Evolutionary conservation across 2,888 invertebrate species (phyloP), one percentile per base, ranked within the genome.

Genomic region (Hypomecis punctinalis): DNA sequence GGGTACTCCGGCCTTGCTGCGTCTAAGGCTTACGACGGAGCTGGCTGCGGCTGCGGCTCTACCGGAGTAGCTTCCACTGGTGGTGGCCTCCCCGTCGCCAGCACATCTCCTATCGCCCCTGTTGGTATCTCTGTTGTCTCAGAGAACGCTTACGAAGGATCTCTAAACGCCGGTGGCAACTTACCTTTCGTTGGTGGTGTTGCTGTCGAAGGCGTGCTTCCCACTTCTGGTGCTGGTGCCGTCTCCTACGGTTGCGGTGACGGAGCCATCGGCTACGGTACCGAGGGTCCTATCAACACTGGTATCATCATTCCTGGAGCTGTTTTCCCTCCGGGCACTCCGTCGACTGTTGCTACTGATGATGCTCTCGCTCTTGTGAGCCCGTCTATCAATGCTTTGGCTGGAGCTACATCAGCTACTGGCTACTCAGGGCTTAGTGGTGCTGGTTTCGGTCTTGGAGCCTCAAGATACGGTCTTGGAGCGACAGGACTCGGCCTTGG

Each of bases 111-210:
- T 5, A 56, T 78, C 51, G 58, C 77, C 0, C 81, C 82, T 11
- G 72, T 69, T 11, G 84, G 85, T 0, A 73, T 85, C 8, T 76
- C 79, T 7, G 71, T 84, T 36, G 62, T 75, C 3, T 82, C 84
- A 48, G 83, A 83, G 46, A 84, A 84, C 59, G 73, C 71, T 0
- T 80, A 77, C 63, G 81, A 81, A 62, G 85, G 84, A 4, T 57
- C 70, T n/a, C 63, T 84, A n/a, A 58, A 67, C 6, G 78, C 81
- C 0, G 71, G 72, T 43, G 85, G 85, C 57, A 76, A 80, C 54
- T 65, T 85, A 23, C 84, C 82, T 4, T 82, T 83, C 72, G 60
- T 82, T 0, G 79, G 82, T 3, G 71, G 81, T 9, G 79, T 82
- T 0, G 80, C 65, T 4, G 52, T 85, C 11, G 78, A 83, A 51